Percentiles rank a stretch among this genome's conserved stretches.
Conservation (phyloP, 2,113 vertebrate genomes). For the Glareola pratincola region DNA sequence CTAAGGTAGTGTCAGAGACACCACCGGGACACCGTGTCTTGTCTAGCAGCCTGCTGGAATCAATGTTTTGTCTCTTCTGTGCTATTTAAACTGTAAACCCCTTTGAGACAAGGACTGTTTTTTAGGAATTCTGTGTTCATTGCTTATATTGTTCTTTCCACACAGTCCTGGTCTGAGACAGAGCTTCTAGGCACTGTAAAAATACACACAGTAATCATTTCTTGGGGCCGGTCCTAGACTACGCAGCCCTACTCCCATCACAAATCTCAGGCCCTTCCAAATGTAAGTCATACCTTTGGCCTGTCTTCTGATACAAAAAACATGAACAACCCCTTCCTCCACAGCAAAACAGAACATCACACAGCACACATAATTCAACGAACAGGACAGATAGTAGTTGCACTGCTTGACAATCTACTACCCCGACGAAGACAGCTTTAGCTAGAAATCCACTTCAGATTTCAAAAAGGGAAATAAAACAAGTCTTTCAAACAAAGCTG, state of each 20-base stretch:
- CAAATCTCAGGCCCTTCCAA: slow-evolving; percentile 34
- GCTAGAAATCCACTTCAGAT: not conserved
- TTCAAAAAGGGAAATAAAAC: not conserved
- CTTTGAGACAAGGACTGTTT: not conserved
- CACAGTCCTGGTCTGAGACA: not conserved
- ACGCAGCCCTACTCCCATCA: not conserved
- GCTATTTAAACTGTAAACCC: not conserved
- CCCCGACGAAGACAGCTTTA: not conserved
- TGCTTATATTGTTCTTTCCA: slow-evolving; percentile 18
- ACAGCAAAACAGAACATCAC: not conserved
- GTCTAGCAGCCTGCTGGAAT: not conserved
- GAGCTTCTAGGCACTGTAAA: slow-evolving; percentile 17
- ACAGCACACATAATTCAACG: not conserved
- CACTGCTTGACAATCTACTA: not conserved
- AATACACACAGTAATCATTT: slow-evolving; percentile 2
- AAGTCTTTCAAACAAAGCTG: not conserved
- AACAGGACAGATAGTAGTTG: not conserved
- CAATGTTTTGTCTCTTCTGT: not conserved
- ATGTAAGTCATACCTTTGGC: slow-evolving; percentile 22
- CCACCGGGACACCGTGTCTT: not conserved
- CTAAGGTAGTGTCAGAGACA: too few species aligned
- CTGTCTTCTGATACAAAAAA: not conserved
- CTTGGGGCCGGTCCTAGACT: not conserved
- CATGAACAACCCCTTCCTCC: not conserved
- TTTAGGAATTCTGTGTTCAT: slow-evolving; percentile 5